Base-by-base conservation (phyloP, 2,888 invertebrate genomes). In the Cyrtodaria siliqua region DNA sequence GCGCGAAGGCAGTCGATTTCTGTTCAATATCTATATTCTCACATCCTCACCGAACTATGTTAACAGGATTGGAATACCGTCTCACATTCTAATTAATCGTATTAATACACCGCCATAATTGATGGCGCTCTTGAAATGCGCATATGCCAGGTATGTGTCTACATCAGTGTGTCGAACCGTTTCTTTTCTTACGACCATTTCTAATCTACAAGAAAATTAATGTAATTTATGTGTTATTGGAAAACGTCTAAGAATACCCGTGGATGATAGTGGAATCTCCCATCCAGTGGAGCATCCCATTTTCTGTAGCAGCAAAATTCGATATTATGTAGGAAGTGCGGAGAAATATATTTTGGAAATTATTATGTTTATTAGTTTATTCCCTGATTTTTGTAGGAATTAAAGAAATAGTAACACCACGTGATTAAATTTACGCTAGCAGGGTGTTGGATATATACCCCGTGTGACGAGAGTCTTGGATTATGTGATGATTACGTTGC, bases 211-310 rank as follows among this genome's bases (percentile, higher is more conserved):
- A 44, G 64, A 44, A 64, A 63, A 64, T 71, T 71, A 71, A 71
- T 71, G 64, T 73, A 73, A 73, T 73, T 73, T 73, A 73, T 73
- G 73, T 61, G 61, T 67, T 67, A 8, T 67, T 49, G 73, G 57
- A 62, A 67, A 67, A 50, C 29, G 20, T 29, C 29, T 24, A n/a
- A 26, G 23, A 27, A 23, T 57, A 29, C 63, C 71, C 38, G 40
- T 57, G 33, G 42, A 16, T 50, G 16, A 26, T 27, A 71, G 52
- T 71, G 71, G 63, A 59, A 50, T 29, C 38, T 40, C 38, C 71
- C 64, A 23, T 40, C 42, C 40, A 33, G 33, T 29, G 59, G 64
- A 64, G 2, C 6, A 23, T 44, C 52, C 42, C 72, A 72, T 60
- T 72, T 42, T 16, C 23, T 20, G 50, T 20, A 47, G 60, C 24